phyloP scores from a whole-genome alignment of 2,888 invertebrate genomes.

The Physocephala rufipes region DNA sequence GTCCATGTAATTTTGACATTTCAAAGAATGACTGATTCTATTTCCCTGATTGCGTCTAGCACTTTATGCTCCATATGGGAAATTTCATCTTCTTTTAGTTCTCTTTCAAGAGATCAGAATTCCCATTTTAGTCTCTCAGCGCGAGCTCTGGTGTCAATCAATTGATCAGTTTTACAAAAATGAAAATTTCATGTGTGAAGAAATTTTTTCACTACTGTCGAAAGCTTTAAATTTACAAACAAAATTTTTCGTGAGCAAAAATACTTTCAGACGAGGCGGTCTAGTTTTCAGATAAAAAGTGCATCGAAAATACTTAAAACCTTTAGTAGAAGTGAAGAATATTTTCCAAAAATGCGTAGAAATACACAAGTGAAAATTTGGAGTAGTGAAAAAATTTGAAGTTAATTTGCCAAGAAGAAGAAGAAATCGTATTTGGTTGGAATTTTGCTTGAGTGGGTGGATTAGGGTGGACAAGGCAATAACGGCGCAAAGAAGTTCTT shows the following conservation, averaged over 20 bases:
- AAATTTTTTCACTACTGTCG: conserved; percentile 32
- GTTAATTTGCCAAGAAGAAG: conserved; percentile 17
- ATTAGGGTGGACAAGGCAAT: conserved; percentile 23
- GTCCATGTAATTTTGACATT: no score
- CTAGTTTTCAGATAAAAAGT: conserved; percentile 9
- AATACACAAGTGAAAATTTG: conserved; percentile 30
- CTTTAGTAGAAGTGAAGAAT: conserved; percentile 17
- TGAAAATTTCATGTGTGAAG: conserved; percentile 34
- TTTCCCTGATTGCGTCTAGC: no score
- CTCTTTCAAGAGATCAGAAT: no score
- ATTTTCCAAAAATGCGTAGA: conserved; percentile 16
- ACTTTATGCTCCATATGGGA: no score
- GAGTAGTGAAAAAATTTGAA: conserved; percentile 33
- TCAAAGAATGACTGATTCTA: no score
- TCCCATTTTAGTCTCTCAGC: conserved; percentile 24
- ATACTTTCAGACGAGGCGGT: conserved; percentile 6
- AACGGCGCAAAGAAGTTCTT: conserved; percentile 18
- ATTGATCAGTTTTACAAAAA: conserved; percentile 27
- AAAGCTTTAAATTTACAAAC: conserved; percentile 26
- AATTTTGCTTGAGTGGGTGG: conserved; percentile 11
- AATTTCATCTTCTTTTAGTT: no score
- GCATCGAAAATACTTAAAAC: no score
- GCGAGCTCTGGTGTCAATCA: conserved; percentile 25
- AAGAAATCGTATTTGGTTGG: conserved; percentile 21
- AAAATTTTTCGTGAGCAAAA: conserved; percentile 29